Evolutionary conservation across 2,797 vertebrate genomes (phyloP).

Genomic region (Pangasius sanitwongsei): DNA sequence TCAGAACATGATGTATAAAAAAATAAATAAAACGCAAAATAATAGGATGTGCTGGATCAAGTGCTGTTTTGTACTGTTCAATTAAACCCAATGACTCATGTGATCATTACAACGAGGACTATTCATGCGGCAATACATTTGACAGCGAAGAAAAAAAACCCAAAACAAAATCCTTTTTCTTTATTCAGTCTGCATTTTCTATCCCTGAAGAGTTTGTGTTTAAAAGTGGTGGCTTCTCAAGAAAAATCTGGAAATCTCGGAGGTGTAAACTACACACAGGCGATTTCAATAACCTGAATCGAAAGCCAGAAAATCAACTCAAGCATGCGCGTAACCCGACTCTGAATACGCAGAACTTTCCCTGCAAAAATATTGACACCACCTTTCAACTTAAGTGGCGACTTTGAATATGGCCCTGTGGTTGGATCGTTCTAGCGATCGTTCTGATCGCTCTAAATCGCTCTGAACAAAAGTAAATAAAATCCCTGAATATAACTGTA

Average conservation of each 20-base stretch:
- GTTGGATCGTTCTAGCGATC: background rate
- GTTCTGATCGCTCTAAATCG: too few species aligned
- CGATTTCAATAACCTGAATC: background rate
- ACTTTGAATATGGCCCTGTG: background rate
- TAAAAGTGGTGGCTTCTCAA: background rate
- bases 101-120: background rate
- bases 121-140: background rate
- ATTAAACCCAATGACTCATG: background rate
- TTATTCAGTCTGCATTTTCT: background rate
- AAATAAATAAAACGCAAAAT: background rate
- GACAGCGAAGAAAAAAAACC: background rate
- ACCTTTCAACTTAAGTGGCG: background rate
- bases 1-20: background rate
- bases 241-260: background rate
- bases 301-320: background rate
- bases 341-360: background rate
- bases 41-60: background rate
- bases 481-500: background rate
- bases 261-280: background rate
- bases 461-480: background rate
- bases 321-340: background rate
- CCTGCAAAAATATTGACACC: background rate
- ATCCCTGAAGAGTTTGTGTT: background rate
- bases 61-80: background rate
- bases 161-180: background rate